Evolutionary conservation across 2,113 vertebrate genomes (phyloP), one percentile per base, ranked within the genome.

Genomic region (Bettongia penicillata): DNA sequence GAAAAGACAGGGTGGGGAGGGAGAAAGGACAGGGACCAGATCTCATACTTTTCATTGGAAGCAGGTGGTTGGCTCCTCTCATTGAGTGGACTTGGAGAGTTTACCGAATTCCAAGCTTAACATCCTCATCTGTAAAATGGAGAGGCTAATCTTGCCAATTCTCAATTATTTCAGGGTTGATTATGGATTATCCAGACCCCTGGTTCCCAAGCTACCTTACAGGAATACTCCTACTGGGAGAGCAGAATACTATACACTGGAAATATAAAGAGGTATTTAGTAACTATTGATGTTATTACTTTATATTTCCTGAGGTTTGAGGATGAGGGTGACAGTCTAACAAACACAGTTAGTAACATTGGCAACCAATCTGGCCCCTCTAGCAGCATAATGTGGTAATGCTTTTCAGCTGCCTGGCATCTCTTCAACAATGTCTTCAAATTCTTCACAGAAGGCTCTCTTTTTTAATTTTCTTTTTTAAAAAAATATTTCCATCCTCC

Each of bases 391-490:
- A 0, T 24, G 1, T 12, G 0, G 89, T 48, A 37, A 37, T 47
- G 1, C 77, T 49, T 84, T 25, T 16, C 68, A 28, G 89, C 22
- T 25, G 37, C 53, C 94, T 95, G 91, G 68, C 50, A 94, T 24
- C 47, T 24, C 3, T 5, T 90, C 93, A 31, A 6, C 93, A 8
- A 8, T 0, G 52, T n/a, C n/a, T 90, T 90, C 12, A 26, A 48
- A 84, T 84, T 84, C 68, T 84, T 43, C 31, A 91, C 26, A 57
- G 0, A 2, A 9, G 24, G 48, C 91, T 95, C 52, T 52, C 23
- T 89, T 93, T 94, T 51, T 92, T 61, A 77, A 48, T n/a, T 50
- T n/a, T 25, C 84, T 95, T 31, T 31, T 68, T 68, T 3, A 55
- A 57, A n/a, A 84, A 84, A 77, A 84, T 8, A 84, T 43, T 9